phyloP scores from a whole-genome alignment of 92 coral and sea anemone genomes.

The Pocillopora grandis region DNA sequence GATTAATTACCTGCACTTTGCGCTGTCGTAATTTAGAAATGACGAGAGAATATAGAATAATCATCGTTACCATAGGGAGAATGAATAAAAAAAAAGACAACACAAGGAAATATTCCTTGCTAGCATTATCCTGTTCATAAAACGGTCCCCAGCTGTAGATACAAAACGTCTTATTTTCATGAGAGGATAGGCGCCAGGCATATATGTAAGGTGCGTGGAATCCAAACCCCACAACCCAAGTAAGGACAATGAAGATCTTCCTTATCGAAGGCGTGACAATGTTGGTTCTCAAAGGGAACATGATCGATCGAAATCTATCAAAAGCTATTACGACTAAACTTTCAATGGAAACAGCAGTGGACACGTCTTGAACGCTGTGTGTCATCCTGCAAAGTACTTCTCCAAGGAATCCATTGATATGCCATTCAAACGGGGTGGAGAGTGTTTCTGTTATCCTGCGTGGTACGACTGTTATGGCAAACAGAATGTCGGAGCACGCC shows the following conservation, averaged over 20 bases:
- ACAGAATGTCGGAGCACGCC: slow-evolving; percentile 59
- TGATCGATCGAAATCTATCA: slow-evolving; percentile 53
- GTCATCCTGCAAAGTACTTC: slow-evolving; percentile 33
- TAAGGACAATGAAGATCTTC: slow-evolving; percentile 16
- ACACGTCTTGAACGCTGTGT: slow-evolving; percentile 47
- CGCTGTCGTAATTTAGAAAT: slow-evolving; percentile 32
- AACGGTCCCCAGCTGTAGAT: slow-evolving; percentile 14
- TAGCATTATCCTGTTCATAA: not conserved
- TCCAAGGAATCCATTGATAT: slow-evolving; percentile 36
- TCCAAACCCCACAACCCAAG: slow-evolving; percentile 42
- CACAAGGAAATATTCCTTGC: slow-evolving; percentile 29
- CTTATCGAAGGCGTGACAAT: slow-evolving; percentile 39
- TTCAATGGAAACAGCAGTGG: slow-evolving; percentile 52
- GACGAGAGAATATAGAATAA: slow-evolving; percentile 46
- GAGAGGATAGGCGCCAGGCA: slow-evolving; percentile 20
- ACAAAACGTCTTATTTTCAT: slow-evolving; percentile 23
- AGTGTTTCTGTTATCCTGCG: slow-evolving; percentile 33
- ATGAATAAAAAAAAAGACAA: slow-evolving; percentile 48
- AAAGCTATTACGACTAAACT: slow-evolving; percentile 50
- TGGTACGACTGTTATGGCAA: slow-evolving; percentile 38
- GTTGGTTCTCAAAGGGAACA: slow-evolving; percentile 43
- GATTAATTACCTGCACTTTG: slow-evolving; percentile 47
- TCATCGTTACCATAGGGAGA: slow-evolving; percentile 49
- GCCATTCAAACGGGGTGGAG: slow-evolving; percentile 38
- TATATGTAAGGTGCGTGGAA: slow-evolving; percentile 46